phyloP scores from a whole-genome alignment of 2,797 vertebrate species.

The Coranthus polyacanthus region DNA sequence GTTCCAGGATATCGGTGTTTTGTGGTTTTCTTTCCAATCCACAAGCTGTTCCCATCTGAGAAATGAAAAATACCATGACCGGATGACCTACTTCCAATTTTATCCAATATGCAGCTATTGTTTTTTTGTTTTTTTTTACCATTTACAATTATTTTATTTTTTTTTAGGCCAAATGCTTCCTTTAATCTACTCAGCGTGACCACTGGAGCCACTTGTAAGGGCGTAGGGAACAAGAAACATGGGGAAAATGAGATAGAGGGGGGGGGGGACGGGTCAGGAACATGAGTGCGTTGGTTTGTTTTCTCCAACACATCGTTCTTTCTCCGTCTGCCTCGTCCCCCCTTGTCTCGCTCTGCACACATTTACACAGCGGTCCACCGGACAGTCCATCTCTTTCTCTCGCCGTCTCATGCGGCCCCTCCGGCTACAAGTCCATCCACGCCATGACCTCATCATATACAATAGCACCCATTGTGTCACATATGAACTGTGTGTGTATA shows the following conservation, averaged over 20 bases:
- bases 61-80: not conserved
- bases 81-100: not conserved
- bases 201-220: not conserved
- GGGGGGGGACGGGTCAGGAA: slow-evolving; percentile 28
- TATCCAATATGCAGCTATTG: not conserved
- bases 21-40: no score
- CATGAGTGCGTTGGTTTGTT: slow-evolving; percentile 46
- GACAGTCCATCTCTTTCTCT: slow-evolving; percentile 34
- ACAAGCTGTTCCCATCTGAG: no score
- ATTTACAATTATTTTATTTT: no score
- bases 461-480: slow-evolving; percentile 63
- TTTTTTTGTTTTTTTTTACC: not conserved
- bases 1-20: no score
- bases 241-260: slow-evolving; percentile 30
- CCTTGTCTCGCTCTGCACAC: slow-evolving; percentile 49
- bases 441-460: slow-evolving; percentile 66
- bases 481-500: slow-evolving; percentile 18
- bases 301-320: slow-evolving; percentile 53
- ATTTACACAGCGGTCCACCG: slow-evolving; percentile 58
- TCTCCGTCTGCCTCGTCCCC: slow-evolving; percentile 9
- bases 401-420: slow-evolving; percentile 16
- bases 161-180: slow-evolving; percentile 3
- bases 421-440: slow-evolving; percentile 34
- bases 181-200: slow-evolving; percentile 5
- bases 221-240: slow-evolving; percentile 33